Evolutionary conservation across 1,140 invertebrate species (phyloP), one percentile per base, ranked within the genome.

Genomic region (Meloidogyne hapla): DNA sequence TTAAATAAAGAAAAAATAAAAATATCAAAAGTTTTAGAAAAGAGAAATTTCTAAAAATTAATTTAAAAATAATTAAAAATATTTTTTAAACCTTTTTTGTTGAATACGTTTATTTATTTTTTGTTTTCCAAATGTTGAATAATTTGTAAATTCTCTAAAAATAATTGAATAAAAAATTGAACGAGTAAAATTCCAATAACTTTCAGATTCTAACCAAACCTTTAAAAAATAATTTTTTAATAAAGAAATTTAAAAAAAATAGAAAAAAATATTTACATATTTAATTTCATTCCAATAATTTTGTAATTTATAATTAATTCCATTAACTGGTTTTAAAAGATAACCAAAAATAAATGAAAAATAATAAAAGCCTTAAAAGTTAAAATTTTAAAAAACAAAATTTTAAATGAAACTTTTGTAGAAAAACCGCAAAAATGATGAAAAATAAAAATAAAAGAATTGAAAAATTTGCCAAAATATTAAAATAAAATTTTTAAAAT

Each of bases 131-230:
- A n/a, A n/a, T 6, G 48, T 56, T 56, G 48, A 56, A 56, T 56
- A 56, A 56, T 56, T n/a, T n/a, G 3, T 56, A 56, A 56, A 56
- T 56, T 56, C 18, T 56, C 48, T 56, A n/a, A 56, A 56, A 56
- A 56, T 56, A 56, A 56, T 56, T 56, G 48, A 56, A 56, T 56
- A 56, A 56, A n/a, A 56, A n/a, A 56, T 18, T n/a, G 48, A 56
- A n/a, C 48, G 18, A n/a, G 48, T 56, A 56, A n/a, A 56, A n/a
- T 56, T 18, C 48, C 48, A 56, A 56, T n/a, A 56, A 56, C 18
- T n/a, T 56, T n/a, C 48, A n/a, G 48, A 56, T n/a, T 56, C n/a
- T 56, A n/a, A 56, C 48, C 48, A 56, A 56, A 56, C 18, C 48
- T 56, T 13, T n/a, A 56, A 48, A 48, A 56, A 42, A 42, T 12